Evolutionary conservation across 2,888 invertebrate genomes (phyloP).

Genomic region (Xanthorhoe spadicearia): DNA sequence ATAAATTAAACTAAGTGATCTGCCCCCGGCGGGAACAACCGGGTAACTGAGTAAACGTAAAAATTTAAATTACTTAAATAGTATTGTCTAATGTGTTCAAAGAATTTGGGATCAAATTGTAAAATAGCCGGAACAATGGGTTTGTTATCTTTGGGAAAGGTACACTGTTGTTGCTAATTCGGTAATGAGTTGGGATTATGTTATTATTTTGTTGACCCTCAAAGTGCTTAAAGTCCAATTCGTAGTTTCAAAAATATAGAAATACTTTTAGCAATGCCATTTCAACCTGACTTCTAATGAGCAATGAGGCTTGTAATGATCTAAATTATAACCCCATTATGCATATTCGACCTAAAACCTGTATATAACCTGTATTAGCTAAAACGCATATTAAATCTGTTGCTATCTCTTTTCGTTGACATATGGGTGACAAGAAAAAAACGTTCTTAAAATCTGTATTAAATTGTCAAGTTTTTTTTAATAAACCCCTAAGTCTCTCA

Average conservation of each 20-base stretch:
- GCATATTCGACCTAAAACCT: no score
- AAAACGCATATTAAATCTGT: no score
- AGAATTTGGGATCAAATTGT: constrained; percentile 17
- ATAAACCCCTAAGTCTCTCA: no score
- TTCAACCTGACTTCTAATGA: no score
- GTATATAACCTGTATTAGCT: no score
- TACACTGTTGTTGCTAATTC: background rate
- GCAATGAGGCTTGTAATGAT: no score
- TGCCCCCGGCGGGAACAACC: background rate
- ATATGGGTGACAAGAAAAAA: no score
- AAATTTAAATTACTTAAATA: constrained; percentile 10
- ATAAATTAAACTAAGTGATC: constrained; percentile 2
- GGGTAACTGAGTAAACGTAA: constrained; percentile 17
- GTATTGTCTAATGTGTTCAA: constrained; percentile 17
- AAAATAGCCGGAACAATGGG: constrained; percentile 18
- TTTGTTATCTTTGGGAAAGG: background rate
- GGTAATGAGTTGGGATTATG: background rate
- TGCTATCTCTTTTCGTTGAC: no score
- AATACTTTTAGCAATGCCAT: background rate
- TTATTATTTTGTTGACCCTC: background rate
- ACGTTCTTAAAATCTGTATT: no score
- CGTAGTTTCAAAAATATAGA: background rate
- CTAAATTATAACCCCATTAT: no score
- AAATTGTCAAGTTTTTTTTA: no score
- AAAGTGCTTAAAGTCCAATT: background rate